Evolutionary conservation across 2,888 invertebrate genomes (phyloP), one percentile per base, ranked within the genome.

Genomic region (Harmothoe impar): DNA sequence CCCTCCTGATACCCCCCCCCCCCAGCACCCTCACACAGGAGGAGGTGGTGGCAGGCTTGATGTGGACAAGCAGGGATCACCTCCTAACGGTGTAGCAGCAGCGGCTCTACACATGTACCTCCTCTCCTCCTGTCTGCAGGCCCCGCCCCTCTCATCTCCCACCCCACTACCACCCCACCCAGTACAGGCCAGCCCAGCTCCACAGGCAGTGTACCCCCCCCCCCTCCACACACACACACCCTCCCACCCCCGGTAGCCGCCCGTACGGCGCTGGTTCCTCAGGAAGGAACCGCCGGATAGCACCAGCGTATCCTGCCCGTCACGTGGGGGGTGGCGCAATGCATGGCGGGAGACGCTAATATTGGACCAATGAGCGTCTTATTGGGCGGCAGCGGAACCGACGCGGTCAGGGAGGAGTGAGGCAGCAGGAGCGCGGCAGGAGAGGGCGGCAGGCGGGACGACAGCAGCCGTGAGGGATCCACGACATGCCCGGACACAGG

Each of bases 251-350:
- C 86, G 29, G 52, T 56, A 52, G 54, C 86, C 54, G 86, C n/a
- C 86, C 86, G 56, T 86, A 54, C 86, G 86, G 3, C 86, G 86
- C 86, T 86, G 56, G 54, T 52, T 86, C 86, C 86, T 29, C 86
- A 86, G 86, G 86, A 86, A 86, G 86, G 86, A 86, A 86, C 86
- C 43, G 81, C 86, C 86, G 86, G 86, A 86, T 86, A 56, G 56
- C 51, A n/a, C 54, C 86, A 54, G 86, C 86, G 86, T 86, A 86
- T 86, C 86, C 86, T 86, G 86, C 86, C 33, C 56, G 86, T 86
- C 86, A 86, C 86, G 54, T 86, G 86, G 51, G 17, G 43, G n/a
- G 43, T 12, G 35, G 35, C 35, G 81, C 35, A 43, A 12, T 81
- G 81, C 43, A 43, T 81, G 81, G 23, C 43, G 33, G 81, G 35